phyloP scores from a whole-genome alignment of 92 coral and sea anemone genomes.

The Epizoanthus ramosus region DNA sequence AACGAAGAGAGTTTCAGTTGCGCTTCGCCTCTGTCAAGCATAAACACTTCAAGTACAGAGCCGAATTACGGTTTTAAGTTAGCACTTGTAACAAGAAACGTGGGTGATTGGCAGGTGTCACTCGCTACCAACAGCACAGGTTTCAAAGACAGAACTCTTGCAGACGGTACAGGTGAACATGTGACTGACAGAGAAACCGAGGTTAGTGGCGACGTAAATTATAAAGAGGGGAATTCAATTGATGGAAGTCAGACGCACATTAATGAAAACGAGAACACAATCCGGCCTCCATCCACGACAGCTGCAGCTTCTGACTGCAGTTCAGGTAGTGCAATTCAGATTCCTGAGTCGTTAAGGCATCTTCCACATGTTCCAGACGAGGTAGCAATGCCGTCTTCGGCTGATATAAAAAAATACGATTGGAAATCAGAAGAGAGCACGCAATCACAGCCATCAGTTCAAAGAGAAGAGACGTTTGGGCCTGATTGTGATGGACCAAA shows the following conservation, averaged over 20 bases:
- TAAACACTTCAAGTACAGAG: slow-evolving; percentile 3
- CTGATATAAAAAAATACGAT: slow-evolving; percentile 8
- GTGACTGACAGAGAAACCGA: background rate
- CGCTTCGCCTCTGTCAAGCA: slow-evolving; percentile 19
- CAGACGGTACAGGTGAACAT: background rate
- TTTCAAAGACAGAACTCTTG: background rate
- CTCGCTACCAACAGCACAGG: background rate
- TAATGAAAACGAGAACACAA: background rate
- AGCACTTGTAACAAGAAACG: slow-evolving; percentile 18
- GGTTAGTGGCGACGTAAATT: background rate
- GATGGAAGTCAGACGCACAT: background rate
- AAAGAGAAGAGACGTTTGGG: background rate
- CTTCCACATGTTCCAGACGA: too few species aligned
- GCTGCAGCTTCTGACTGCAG: background rate
- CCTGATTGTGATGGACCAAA: slow-evolving; percentile 1
- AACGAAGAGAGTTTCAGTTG: background rate
- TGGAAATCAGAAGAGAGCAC: background rate
- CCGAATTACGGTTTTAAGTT: slow-evolving; percentile 8
- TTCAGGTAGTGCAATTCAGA: slow-evolving; percentile 2
- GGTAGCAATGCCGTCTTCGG: background rate
- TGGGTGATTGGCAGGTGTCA: slow-evolving; percentile 1
- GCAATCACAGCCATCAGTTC: background rate
- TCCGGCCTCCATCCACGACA: background rate
- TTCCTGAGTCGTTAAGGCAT: background rate
- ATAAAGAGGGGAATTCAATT: background rate